These are phyloP conservation scores for Drosophila histrio DNA, from an alignment of 2,888 invertebrate species.

Conservation along the genomic window DNA sequence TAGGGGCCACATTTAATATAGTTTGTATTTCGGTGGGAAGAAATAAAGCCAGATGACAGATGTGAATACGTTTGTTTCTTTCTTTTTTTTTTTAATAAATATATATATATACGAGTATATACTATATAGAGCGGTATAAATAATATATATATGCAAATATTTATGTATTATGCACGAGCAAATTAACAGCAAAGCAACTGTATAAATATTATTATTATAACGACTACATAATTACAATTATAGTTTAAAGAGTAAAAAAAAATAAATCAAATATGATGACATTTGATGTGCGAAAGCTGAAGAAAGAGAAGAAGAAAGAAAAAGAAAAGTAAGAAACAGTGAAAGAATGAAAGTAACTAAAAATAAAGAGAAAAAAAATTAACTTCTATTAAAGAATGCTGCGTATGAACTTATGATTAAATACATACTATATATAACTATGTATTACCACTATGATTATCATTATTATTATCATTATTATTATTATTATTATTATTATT, in stretches of 20 bases:
- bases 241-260: conserved; percentile 39
- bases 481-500: conserved; percentile 33
- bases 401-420: conserved; percentile 83
- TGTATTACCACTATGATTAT: conserved; percentile 54
- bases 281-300: not conserved
- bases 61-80: conserved; percentile 13
- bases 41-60: conserved; percentile 13
- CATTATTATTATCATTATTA: conserved; percentile 40
- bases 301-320: not conserved
- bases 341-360: conserved; percentile 22
- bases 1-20: conserved; percentile 71
- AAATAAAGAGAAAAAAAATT: conserved; percentile 21
- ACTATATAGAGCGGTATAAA: no score
- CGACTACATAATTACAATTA: conserved; percentile 49
- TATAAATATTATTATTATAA: conserved; percentile 58
- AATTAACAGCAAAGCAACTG: conserved; percentile 51
- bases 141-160: conserved; percentile 19
- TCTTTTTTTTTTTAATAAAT: conserved; percentile 6
- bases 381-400: conserved; percentile 77
- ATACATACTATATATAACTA: conserved; percentile 69
- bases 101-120: conserved; percentile 1
- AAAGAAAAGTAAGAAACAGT: conserved; percentile 2
- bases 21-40: conserved; percentile 48
- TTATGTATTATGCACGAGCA: conserved; percentile 39
- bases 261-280: not conserved